Base-by-base conservation (phyloP, 2,888 invertebrate genomes). In the Drepanosiphum platanoidis region DNA sequence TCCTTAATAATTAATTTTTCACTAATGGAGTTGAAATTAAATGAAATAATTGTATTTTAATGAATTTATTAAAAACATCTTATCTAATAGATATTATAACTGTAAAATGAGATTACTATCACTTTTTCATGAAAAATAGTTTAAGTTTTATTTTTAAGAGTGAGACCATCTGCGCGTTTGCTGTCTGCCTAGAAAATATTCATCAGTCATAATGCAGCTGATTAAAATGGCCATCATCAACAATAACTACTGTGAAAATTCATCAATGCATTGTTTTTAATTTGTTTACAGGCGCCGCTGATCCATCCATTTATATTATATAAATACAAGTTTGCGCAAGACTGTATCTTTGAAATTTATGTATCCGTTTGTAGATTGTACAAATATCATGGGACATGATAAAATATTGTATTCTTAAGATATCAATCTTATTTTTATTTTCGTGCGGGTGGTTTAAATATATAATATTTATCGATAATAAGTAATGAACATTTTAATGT, bases 201-300 rank as follows among this genome's bases (percentile, higher is more conserved):
- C 42, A 83, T 66, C 83, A 83, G 66, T 75, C 83, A 75, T 46
- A 58, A 66, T 66, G 83, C 83, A 83, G 74, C 64, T 39, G 66
- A 66, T 83, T 75, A 83, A 82, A 83, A 66, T 83, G 72, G 46
- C 66, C 82, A 83, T 34, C 74, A 22, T 83, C 72, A 74, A 64
- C 74, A 83, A 83, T 83, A 83, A 74, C 83, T 83, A 72, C 81
- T 82, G 81, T 42, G 72, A 77, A 68, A 84, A 84, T 84, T 84
- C 84, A 84, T 84, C 77, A 84, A 36, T 84, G 58, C 68, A 77
- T 66, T 84, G 75, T 84, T 84, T 84, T 84, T 84, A 84, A 84
- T 84, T 84, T 84, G 84, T 84, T 84, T 84, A 70, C 84, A 84
- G 84, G 84, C 84, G 84, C n/a, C 77, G 84, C 84, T 84, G 84